phyloP scores from a whole-genome alignment of 2,113 vertebrate species.

The Pseudolaguvia tuberculata region DNA sequence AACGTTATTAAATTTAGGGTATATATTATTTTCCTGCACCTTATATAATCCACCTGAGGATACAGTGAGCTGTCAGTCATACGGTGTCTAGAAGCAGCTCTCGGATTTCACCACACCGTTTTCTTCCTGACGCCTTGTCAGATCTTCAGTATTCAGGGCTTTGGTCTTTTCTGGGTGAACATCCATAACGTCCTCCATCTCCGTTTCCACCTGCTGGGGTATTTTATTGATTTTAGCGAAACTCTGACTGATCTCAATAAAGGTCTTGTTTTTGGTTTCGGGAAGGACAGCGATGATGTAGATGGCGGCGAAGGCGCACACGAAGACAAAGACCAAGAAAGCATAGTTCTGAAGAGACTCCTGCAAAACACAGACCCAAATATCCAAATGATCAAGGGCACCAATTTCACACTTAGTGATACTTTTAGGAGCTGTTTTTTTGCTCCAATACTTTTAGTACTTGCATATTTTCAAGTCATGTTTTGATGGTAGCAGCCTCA shows the following conservation, averaged over 20 bases:
- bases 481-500: background rate
- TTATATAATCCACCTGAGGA: background rate
- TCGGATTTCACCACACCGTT: slow-evolving; percentile 55
- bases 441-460: too few relatives aligned
- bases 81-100: slow-evolving; percentile 54
- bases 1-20: too few relatives aligned
- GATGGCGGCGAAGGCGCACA: slow-evolving; percentile 71
- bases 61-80: too few relatives aligned
- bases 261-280: slow-evolving; percentile 93
- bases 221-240: slow-evolving; percentile 85
- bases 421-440: too few relatives aligned
- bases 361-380: slow-evolving; percentile 56
- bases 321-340: slow-evolving; percentile 82
- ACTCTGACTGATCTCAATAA: slow-evolving; percentile 82
- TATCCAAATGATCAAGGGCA: too few relatives aligned
- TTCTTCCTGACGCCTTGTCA: background rate
- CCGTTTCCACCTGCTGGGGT: slow-evolving; percentile 33
- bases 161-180: slow-evolving; percentile 48
- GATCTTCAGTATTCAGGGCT: slow-evolving; percentile 13
- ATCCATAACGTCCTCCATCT: slow-evolving; percentile 64
- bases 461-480: background rate
- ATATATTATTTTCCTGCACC: background rate
- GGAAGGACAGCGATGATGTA: slow-evolving; percentile 83
- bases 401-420: too few relatives aligned
- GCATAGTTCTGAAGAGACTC: slow-evolving; percentile 75